phyloP scores from a whole-genome alignment of 2,797 vertebrate species.

The Cryptoprocta ferox region DNA sequence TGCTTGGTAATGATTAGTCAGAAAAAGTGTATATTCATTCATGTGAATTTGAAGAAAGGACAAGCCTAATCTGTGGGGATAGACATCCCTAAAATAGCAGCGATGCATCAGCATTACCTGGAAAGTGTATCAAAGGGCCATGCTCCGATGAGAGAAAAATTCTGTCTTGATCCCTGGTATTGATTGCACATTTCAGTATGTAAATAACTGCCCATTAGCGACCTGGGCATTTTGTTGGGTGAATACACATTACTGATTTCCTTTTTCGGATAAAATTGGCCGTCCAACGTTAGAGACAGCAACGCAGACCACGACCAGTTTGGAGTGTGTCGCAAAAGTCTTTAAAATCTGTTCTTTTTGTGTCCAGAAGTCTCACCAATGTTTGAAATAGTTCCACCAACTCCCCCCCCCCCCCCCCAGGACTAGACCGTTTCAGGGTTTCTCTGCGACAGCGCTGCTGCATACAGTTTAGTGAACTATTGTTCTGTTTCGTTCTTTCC shows the following conservation, averaged over 20 bases:
- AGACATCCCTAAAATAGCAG: neutral
- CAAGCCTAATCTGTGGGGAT: neutral
- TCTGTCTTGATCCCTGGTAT: neutral
- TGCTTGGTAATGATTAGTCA: neutral
- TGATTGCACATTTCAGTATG: neutral
- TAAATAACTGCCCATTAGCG: neutral
- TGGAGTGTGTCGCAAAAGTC: neutral
- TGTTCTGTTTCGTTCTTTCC: neutral
- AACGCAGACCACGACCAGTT: too few species aligned
- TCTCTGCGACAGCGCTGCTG: neutral
- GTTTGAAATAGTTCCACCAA: neutral
- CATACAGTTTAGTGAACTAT: neutral
- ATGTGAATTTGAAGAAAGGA: neutral
- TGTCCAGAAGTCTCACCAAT: neutral
- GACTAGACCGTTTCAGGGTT: neutral
- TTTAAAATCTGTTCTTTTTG: neutral
- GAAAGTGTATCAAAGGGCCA: neutral
- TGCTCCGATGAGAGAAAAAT: neutral
- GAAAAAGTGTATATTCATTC: neutral
- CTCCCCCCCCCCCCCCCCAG: too few species aligned
- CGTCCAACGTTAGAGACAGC: neutral
- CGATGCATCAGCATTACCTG: neutral
- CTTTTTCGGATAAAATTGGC: neutral
- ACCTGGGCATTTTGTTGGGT: neutral
- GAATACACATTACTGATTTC: neutral